Percentiles rank a stretch among this genome's conserved stretches.
Conservation (phyloP, 2,797 vertebrate genomes). For the Diplodus puntazzo region DNA sequence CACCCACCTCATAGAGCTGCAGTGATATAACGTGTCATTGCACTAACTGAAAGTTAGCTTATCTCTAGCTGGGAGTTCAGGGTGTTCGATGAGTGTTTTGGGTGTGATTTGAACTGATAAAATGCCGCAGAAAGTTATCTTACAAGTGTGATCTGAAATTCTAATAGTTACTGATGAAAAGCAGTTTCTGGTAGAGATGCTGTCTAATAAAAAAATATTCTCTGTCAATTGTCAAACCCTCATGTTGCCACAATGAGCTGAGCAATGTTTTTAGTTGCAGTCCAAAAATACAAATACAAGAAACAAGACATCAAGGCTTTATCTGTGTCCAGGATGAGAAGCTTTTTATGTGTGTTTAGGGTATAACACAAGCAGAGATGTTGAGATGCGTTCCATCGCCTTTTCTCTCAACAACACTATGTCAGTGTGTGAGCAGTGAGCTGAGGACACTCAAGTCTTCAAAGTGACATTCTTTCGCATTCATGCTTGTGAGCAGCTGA, state of each 20-base stretch:
- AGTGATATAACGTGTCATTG: neutral
- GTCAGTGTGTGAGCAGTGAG: too few species aligned
- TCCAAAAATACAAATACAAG: neutral
- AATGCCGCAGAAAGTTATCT: neutral
- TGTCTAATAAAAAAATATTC: neutral
- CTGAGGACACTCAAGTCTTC: too few species aligned
- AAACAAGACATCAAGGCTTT: neutral
- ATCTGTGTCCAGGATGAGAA: neutral
- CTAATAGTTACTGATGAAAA: neutral
- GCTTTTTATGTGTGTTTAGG: neutral
- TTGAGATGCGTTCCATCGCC: too few species aligned
- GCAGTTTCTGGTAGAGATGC: neutral
- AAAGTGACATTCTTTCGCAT: too few species aligned
- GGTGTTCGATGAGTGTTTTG: neutral
- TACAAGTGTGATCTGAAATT: neutral
- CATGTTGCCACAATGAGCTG: neutral
- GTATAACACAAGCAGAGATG: too few species aligned
- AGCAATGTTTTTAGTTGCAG: neutral
- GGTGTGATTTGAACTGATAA: neutral
- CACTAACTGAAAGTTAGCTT: neutral
- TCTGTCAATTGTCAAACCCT: too few species aligned
- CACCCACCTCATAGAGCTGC: conserved; percentile 41
- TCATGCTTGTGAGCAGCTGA: too few species aligned
- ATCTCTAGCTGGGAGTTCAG: neutral
- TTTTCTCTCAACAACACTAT: too few species aligned